Percentiles rank a stretch among this genome's conserved stretches.
Evolutionary conservation across 2,113 vertebrate genomes (phyloP).

Genomic region (Lutjanus erythropterus): DNA sequence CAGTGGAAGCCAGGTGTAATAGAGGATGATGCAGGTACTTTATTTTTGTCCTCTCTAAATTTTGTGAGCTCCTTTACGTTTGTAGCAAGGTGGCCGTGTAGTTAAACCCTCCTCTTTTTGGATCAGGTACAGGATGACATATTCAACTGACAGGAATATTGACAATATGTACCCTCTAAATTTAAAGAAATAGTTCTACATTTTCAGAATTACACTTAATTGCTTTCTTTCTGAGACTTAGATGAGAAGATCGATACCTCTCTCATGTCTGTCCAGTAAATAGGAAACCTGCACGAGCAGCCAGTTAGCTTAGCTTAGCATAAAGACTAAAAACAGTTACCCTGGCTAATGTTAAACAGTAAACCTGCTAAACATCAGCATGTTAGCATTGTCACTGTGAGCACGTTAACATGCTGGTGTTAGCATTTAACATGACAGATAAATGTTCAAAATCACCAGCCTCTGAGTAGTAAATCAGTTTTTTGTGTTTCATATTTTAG

Average conservation of each 20-base stretch:
- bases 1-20: constrained; percentile 10
- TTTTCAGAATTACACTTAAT: background rate
- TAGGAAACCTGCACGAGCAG: background rate
- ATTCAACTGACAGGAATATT: background rate
- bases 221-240: background rate
- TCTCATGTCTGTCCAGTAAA: background rate
- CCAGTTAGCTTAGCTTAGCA: background rate
- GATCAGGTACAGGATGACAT: background rate
- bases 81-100: background rate
- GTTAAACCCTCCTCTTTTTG: background rate
- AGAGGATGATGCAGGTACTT: background rate
- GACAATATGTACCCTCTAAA: background rate
- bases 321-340: background rate
- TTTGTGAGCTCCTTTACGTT: constrained; percentile 19
- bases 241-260: background rate
- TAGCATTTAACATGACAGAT: no score
- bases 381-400: no score
- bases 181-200: background rate
- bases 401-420: no score
- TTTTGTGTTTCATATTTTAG: no score
- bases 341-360: no score
- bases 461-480: no score
- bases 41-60: constrained; percentile 42
- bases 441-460: no score
- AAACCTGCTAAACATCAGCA: no score